Evolutionary conservation across 2,797 vertebrate species (phyloP).

Genomic region (Pangasius mekongensis): DNA sequence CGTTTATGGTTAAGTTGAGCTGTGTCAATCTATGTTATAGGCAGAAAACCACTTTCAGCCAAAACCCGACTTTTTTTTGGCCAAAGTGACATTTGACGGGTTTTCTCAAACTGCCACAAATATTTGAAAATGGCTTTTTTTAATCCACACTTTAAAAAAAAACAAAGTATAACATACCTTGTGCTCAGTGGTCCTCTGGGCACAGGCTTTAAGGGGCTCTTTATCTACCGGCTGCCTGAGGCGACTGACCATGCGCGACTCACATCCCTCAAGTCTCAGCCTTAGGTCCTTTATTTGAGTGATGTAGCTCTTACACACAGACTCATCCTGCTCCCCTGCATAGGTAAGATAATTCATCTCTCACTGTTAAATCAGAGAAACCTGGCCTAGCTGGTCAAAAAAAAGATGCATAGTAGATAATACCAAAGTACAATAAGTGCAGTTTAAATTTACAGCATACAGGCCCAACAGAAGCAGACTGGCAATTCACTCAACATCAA

Average conservation of each 20-base stretch:
- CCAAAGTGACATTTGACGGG: no score
- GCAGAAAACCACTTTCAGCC: not conserved
- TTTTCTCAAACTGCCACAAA: not conserved
- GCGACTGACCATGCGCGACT: conserved; percentile 81
- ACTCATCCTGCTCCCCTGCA: conserved; percentile 89
- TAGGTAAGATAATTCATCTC: not conserved
- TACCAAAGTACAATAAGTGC: not conserved
- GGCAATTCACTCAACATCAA: not conserved
- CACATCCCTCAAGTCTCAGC: conserved; percentile 87
- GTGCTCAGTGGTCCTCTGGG: conserved; percentile 85
- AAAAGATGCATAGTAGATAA: not conserved
- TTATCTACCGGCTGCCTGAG: conserved; percentile 82
- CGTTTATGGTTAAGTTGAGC: not conserved
- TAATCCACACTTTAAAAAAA: not conserved
- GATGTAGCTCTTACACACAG: conserved; percentile 83
- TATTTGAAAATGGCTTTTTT: not conserved
- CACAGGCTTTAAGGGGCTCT: conserved; percentile 82
- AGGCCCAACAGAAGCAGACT: not conserved
- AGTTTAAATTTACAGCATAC: not conserved
- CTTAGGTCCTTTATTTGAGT: conserved; percentile 88
- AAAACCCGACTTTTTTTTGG: not conserved
- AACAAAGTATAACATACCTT: conserved; percentile 72
- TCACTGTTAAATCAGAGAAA: not conserved
- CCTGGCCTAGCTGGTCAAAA: not conserved
- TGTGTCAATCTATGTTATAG: not conserved